Evolutionary conservation across 2,113 vertebrate genomes (phyloP).

Genomic region (Scomber scombrus): DNA sequence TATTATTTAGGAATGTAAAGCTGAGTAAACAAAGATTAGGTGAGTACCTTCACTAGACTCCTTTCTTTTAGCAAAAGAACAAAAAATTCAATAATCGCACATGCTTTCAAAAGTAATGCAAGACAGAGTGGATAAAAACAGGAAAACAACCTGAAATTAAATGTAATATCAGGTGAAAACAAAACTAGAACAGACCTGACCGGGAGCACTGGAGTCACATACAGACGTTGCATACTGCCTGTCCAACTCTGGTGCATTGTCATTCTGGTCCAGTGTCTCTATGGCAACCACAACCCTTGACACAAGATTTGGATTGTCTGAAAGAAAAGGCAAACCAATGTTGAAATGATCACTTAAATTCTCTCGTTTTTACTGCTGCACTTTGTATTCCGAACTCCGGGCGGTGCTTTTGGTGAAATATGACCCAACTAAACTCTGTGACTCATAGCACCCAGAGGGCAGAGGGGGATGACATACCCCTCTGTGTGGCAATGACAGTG

Average conservation of each 20-base stretch:
- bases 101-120: neutral
- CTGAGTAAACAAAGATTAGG: neutral
- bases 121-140: neutral
- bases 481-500: conserved; percentile 91
- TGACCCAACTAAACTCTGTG: conserved; percentile 38
- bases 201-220: conserved; percentile 88
- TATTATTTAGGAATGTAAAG: neutral
- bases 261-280: conserved; percentile 92
- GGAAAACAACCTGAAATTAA: conserved; percentile 1
- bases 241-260: conserved; percentile 91
- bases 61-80: neutral
- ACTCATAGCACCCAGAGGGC: conserved; percentile 22
- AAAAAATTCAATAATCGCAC: conserved; percentile 4
- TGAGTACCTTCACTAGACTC: neutral
- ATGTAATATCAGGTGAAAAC: conserved; percentile 5
- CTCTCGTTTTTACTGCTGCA: conserved; percentile 30
- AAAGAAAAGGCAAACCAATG: conserved; percentile 39
- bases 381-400: conserved; percentile 18
- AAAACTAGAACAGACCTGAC: conserved; percentile 83
- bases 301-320: conserved; percentile 90
- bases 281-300: conserved; percentile 89
- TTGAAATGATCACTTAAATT: conserved; percentile 43
- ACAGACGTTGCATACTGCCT: conserved; percentile 88
- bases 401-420: conserved; percentile 42
- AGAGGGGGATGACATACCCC: conserved; percentile 83